phyloP scores from a whole-genome alignment of 2,888 invertebrate genomes.

The Oscheius onirici region DNA sequence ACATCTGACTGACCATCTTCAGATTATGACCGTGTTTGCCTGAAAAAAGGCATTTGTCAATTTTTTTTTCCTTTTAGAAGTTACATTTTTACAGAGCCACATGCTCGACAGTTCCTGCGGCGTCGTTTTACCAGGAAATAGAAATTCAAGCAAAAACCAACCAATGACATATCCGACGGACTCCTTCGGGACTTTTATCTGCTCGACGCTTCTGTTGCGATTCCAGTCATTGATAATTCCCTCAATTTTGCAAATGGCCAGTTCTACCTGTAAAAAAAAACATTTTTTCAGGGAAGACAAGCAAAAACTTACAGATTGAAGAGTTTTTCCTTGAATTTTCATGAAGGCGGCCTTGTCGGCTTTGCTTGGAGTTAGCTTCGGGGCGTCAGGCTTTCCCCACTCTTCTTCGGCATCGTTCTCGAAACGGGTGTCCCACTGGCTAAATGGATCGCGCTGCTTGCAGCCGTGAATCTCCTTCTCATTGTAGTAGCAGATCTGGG shows the following conservation, averaged over 20 bases:
- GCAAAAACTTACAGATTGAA: not conserved
- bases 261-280: not conserved
- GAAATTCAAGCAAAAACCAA: not conserved
- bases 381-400: not conserved
- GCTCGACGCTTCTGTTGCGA: not conserved
- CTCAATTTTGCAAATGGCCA: slow-evolving; percentile 3
- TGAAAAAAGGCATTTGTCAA: not conserved
- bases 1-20: not conserved
- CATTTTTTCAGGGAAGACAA: not conserved
- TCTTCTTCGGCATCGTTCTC: not conserved
- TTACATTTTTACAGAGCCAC: too few species aligned
- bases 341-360: slow-evolving; percentile 7
- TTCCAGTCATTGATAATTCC: not conserved
- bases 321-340: slow-evolving; percentile 18
- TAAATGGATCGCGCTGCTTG: not conserved
- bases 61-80: too few species aligned
- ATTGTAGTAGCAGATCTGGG: slow-evolving; percentile 10
- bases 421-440: not conserved
- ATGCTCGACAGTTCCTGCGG: too few species aligned
- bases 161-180: slow-evolving; percentile 7
- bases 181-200: not conserved
- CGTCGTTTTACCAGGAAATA: not conserved
- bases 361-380: not conserved
- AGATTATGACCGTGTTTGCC: slow-evolving; percentile 3
- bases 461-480: not conserved